Base-by-base conservation (phyloP, 2,888 invertebrate genomes). In the Agonum fuliginosum region DNA sequence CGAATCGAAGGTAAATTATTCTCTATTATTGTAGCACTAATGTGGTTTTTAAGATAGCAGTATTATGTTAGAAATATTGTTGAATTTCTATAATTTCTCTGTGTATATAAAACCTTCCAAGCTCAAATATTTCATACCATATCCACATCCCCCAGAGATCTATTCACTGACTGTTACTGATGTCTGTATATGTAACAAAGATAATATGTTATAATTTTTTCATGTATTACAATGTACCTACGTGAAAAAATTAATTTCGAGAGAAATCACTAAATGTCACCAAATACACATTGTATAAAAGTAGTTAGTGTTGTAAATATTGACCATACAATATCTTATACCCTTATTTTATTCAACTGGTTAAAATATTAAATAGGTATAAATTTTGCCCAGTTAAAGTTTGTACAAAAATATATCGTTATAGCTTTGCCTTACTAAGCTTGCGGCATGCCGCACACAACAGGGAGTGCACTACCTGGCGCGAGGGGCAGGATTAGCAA, bases 21-120 rank as follows among this genome's bases (percentile, higher is more conserved):
- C 14, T 17, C 48, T 6, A 74, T 74, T 37, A 10, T 24, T 27
- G 12, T 65, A 19, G 5, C 37, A 14, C 4, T 74, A 65, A 27
- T 41, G 6, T n/a, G 20, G 4, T 10, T 41, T 24, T 65, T 65
- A 65, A 74, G 74, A 74, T 74, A 74, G 43, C 74, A 74, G 20
- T 72, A 22, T 10, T 19, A 41, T 22, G 43, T 22, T 14, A 10
- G 5, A 41, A 37, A 27, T 62, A n/a, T 19, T 54, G 5, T 2
- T 1, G 14, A 14, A 17, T 62, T 34, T 34, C 34, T 6, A 34
- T 6, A 6, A 20, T 51, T 51, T 8, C 10, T 51, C 2, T 43
- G 0, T 48, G 48, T 48, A 48, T 20, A 48, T 48, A 48, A 48
- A 37, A 27, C 17, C 34, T 67, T 67, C 67, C 19, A 20, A 37